These are phyloP conservation scores for Lithophane semibrunnea DNA, from an alignment of 2,888 invertebrate species.

Conservation along the genomic window DNA sequence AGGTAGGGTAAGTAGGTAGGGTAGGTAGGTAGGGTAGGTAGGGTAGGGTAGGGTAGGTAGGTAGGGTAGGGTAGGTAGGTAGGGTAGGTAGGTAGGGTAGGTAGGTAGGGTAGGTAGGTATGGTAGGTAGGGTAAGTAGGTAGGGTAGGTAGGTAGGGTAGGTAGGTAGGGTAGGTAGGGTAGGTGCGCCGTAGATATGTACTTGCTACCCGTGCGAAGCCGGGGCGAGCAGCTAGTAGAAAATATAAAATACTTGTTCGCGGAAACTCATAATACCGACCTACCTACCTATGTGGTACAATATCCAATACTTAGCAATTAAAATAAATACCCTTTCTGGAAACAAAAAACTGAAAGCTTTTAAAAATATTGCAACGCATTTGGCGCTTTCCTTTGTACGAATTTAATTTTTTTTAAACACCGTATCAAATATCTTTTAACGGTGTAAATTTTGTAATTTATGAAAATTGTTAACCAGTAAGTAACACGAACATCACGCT, in stretches of 20 bases:
- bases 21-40: too few species aligned
- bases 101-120: too few species aligned
- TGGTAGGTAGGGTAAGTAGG: too few species aligned
- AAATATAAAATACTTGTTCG: background rate
- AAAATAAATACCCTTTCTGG: background rate
- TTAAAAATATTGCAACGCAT: constrained; percentile 33
- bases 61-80: too few species aligned
- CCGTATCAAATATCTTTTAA: constrained; percentile 52
- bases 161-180: too few species aligned
- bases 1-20: too few species aligned
- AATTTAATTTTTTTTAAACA: constrained; percentile 18
- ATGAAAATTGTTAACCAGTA: constrained; percentile 67
- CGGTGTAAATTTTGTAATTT: constrained; percentile 53
- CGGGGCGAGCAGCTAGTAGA: too few species aligned
- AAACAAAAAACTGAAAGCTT: background rate
- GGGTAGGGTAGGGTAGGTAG: too few species aligned
- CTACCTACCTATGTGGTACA: background rate
- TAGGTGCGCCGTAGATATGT: too few species aligned
- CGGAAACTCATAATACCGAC: background rate
- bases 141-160: too few species aligned
- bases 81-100: too few species aligned
- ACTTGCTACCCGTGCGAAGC: too few species aligned
- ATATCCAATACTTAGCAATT: background rate
- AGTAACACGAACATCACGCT: constrained; percentile 64
- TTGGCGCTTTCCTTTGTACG: constrained; percentile 30